Evolutionary conservation across 2,888 invertebrate species (phyloP).

Genomic region (Neoscelio sp.): DNA sequence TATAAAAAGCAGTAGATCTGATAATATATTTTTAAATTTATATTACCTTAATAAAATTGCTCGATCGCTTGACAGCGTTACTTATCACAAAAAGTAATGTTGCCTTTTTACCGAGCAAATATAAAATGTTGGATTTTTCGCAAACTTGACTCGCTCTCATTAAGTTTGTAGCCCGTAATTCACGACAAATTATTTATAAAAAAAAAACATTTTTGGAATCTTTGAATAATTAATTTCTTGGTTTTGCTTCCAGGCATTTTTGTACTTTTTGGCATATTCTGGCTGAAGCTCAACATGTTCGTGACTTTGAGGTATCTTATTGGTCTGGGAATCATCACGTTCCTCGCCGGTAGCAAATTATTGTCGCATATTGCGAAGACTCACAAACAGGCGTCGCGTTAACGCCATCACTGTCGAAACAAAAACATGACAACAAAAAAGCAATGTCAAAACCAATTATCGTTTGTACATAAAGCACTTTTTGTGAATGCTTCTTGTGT

Average conservation of each 20-base stretch:
- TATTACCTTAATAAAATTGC: no score
- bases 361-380: slow-evolving; percentile 90
- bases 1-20: no score
- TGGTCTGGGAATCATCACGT: slow-evolving; percentile 93
- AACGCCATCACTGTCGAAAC: slow-evolving; percentile 30
- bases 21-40: no score
- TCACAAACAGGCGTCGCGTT: slow-evolving; percentile 77
- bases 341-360: slow-evolving; percentile 96
- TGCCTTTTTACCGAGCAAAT: slow-evolving; percentile 78
- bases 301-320: slow-evolving; percentile 95
- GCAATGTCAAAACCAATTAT: slow-evolving; percentile 10
- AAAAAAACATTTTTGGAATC: slow-evolving; percentile 48
- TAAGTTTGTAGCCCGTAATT: slow-evolving; percentile 80
- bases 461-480: slow-evolving; percentile 7
- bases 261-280: slow-evolving; percentile 94
- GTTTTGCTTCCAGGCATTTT: slow-evolving; percentile 96
- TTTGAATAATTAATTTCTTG: no score
- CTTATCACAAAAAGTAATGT: slow-evolving; percentile 64
- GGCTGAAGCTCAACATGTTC: slow-evolving; percentile 98
- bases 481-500: no score
- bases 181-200: no score
- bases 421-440: neutral
- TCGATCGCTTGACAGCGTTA: slow-evolving; percentile 76
- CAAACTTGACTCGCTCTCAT: slow-evolving; percentile 73
- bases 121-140: slow-evolving; percentile 79